Conservation (phyloP, 2,888 invertebrate species). For the Leucoma salicis region DNA sequence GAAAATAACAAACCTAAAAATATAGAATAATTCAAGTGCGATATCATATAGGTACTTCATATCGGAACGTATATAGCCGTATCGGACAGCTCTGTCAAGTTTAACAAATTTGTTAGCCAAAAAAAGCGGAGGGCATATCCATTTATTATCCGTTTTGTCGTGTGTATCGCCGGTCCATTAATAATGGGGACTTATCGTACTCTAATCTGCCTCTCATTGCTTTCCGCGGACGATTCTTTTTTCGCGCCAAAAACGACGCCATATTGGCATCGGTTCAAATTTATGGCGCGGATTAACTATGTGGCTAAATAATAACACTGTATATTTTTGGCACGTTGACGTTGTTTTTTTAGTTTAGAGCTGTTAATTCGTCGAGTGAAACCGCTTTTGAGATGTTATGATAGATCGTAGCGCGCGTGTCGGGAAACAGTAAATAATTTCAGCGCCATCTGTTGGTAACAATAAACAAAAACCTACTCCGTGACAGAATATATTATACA, state of each 20-base stretch:
- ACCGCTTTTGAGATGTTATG: too few species aligned
- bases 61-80: slow-evolving; percentile 27
- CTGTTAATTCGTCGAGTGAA: too few species aligned
- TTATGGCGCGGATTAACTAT: slow-evolving; percentile 70
- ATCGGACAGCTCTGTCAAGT: slow-evolving; percentile 32
- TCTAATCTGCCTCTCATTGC: slow-evolving; percentile 79
- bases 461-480: too few species aligned
- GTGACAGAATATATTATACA: too few species aligned
- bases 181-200: slow-evolving; percentile 74
- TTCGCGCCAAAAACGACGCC: slow-evolving; percentile 69
- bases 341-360: slow-evolving; percentile 14
- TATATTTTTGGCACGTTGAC: slow-evolving; percentile 19
- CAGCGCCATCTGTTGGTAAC: too few species aligned
- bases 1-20: too few species aligned
- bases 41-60: too few species aligned
- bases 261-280: slow-evolving; percentile 65
- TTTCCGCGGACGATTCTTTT: slow-evolving; percentile 78
- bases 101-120: slow-evolving; percentile 38
- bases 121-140: slow-evolving; percentile 48
- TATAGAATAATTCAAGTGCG: too few species aligned
- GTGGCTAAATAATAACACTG: slow-evolving; percentile 20
- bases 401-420: too few species aligned
- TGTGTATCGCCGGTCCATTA: slow-evolving; percentile 78
- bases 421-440: too few species aligned
- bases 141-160: slow-evolving; percentile 71